These are phyloP conservation scores for Nemotelus nigrinus DNA, from an alignment of 2,888 invertebrate species.

Conservation along the genomic window DNA sequence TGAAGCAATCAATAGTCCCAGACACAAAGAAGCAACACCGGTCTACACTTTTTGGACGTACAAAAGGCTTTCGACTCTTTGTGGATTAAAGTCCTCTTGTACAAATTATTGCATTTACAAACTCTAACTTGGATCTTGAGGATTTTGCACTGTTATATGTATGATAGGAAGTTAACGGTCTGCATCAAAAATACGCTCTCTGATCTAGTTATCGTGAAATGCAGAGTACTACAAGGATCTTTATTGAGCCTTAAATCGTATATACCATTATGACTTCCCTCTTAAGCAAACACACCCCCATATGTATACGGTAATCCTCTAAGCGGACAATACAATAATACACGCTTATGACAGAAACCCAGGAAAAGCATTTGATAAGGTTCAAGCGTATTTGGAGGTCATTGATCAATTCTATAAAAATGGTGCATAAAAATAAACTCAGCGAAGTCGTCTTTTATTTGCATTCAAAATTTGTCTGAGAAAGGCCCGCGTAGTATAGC, in stretches of 20 bases:
- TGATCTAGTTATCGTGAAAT: neutral
- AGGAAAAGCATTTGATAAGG: too few species aligned
- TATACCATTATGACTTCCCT: slow-evolving; percentile 13
- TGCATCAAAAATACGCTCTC: neutral
- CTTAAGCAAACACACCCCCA: too few species aligned
- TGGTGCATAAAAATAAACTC: too few species aligned
- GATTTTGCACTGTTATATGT: neutral
- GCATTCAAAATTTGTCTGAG: too few species aligned
- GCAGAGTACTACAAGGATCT: neutral
- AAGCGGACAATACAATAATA: too few species aligned
- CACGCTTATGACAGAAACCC: too few species aligned
- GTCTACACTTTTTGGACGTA: neutral
- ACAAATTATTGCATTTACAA: neutral
- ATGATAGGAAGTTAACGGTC: neutral
- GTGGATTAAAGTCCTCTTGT: neutral
- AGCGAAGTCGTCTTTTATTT: too few species aligned
- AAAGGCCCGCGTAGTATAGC: too few species aligned
- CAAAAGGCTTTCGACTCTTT: slow-evolving; percentile 22
- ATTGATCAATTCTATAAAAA: too few species aligned
- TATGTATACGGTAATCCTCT: too few species aligned
- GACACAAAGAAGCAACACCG: neutral
- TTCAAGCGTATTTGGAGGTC: too few species aligned
- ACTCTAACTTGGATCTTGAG: neutral
- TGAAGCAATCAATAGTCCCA: neutral
- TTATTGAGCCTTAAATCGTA: neutral